Evolutionary conservation across 1,140 invertebrate species (phyloP).

Genomic region (Caenorhabditis latens): DNA sequence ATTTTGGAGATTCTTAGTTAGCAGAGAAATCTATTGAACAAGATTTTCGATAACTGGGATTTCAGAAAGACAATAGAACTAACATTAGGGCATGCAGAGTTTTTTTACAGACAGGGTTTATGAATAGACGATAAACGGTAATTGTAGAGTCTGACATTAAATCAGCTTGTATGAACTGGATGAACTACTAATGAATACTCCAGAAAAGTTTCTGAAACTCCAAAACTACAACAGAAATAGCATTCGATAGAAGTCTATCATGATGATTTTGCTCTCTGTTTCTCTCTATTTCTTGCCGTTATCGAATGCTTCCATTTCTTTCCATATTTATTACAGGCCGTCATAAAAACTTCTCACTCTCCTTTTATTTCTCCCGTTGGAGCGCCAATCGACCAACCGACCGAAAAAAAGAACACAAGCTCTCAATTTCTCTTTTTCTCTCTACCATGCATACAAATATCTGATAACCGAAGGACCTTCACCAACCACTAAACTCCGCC

Average conservation of each 20-base stretch:
- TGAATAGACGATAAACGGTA: too few relatives aligned
- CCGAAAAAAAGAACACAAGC: neutral
- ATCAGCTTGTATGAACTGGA: too few relatives aligned
- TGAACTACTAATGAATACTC: too few relatives aligned
- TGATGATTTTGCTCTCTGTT: neutral
- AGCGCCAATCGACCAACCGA: neutral
- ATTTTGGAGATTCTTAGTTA: neutral
- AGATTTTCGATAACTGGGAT: too few relatives aligned
- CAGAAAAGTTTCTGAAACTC: neutral
- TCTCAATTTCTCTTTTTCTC: neutral
- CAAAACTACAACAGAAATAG: too few relatives aligned
- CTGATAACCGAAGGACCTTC: neutral
- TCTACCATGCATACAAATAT: conserved; percentile 33
- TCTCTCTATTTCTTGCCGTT: neutral
- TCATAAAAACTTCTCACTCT: neutral
- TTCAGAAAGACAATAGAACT: too few relatives aligned
- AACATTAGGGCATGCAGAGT: too few relatives aligned
- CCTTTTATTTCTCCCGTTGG: neutral
- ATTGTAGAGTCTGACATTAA: too few relatives aligned
- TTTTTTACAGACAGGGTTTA: too few relatives aligned
- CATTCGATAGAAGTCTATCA: too few relatives aligned
- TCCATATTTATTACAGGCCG: conserved; percentile 34
- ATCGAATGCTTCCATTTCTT: neutral
- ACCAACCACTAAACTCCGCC: neutral
- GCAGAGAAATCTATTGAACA: too few relatives aligned